Evolutionary conservation across 2,113 vertebrate species (phyloP).

Genomic region (Tragelaphus imberbis): DNA sequence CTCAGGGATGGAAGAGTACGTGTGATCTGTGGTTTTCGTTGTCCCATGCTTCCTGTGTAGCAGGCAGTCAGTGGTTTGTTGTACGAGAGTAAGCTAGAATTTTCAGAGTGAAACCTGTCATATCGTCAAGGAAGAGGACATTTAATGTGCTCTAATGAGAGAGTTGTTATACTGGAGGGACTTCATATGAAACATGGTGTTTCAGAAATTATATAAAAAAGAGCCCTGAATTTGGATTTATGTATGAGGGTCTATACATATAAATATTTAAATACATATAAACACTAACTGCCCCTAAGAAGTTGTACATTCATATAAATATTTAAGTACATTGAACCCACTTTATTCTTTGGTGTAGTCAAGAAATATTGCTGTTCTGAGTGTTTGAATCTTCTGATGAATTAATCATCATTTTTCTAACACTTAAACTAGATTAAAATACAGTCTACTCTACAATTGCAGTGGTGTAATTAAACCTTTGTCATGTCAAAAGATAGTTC

Average conservation of each 20-base stretch:
- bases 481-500: neutral
- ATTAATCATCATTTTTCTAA: neutral
- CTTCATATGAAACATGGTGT: neutral
- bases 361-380: neutral
- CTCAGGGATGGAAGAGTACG: neutral
- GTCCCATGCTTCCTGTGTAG: neutral
- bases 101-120: neutral
- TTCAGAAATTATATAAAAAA: neutral
- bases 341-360: neutral
- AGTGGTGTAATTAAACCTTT: neutral
- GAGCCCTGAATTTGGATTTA: neutral
- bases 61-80: neutral
- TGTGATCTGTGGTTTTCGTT: neutral
- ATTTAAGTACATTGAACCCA: neutral
- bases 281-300: neutral
- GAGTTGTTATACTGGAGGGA: neutral
- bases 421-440: neutral
- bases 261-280: neutral
- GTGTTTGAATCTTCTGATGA: neutral
- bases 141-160: neutral
- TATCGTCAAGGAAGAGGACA: neutral
- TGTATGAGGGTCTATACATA: neutral
- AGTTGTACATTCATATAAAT: neutral
- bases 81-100: neutral
- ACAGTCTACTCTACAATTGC: neutral